phyloP scores from a whole-genome alignment of 1,140 invertebrate genomes.

The Trachymyrmex cornetzi region DNA sequence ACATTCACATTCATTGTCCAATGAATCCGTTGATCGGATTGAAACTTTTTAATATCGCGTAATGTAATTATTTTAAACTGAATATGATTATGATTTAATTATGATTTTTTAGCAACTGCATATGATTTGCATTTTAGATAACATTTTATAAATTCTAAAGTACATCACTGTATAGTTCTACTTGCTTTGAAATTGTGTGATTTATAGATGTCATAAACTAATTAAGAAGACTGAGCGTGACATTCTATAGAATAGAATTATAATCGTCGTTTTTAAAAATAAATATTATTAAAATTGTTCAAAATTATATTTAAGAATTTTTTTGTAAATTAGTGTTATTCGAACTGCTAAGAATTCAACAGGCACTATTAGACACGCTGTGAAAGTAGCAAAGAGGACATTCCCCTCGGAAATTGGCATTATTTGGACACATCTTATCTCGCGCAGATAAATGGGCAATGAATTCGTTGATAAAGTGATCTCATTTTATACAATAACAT shows the following conservation, averaged over 20 bases:
- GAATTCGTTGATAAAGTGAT: neutral
- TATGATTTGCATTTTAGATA: neutral
- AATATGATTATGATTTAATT: too few relatives aligned
- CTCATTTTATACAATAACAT: neutral
- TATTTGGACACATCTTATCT: neutral
- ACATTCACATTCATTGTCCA: neutral
- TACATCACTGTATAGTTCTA: neutral
- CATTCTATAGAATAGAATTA: too few relatives aligned
- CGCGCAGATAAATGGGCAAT: neutral
- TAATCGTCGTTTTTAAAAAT: too few relatives aligned
- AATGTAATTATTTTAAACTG: neutral
- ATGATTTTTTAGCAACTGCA: too few relatives aligned
- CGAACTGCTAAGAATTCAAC: neutral
- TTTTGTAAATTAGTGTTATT: too few relatives aligned
- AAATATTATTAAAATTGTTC: too few relatives aligned
- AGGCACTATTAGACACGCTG: neutral
- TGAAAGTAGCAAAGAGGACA: neutral
- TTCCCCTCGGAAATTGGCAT: neutral
- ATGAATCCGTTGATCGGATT: neutral
- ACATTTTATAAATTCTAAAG: neutral
- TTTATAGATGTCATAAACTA: too few relatives aligned
- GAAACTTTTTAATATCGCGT: neutral
- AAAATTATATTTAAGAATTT: too few relatives aligned
- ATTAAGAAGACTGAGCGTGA: too few relatives aligned
- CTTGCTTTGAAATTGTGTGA: neutral